Percentiles rank a stretch among this genome's conserved stretches.
Conservation (phyloP, 2,888 invertebrate genomes). For the Nyleta sp. region DNA sequence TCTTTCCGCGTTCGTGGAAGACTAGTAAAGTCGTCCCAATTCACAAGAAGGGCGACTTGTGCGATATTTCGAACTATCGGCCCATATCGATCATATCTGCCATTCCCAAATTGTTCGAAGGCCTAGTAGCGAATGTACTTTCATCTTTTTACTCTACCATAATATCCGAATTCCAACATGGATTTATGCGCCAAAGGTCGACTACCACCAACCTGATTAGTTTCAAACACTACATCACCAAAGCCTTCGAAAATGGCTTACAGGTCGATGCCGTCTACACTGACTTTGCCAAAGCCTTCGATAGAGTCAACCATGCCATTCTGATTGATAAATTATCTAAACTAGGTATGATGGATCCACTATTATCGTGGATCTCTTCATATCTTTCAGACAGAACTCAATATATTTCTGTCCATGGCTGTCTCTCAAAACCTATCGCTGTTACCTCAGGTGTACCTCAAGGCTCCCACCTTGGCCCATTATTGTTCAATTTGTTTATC, state of each 20-base stretch:
- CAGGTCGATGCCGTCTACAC: constrained; percentile 26
- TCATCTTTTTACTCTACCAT: neutral
- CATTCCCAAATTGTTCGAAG: constrained; percentile 22
- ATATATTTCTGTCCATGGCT: constrained; percentile 1
- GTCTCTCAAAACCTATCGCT: neutral
- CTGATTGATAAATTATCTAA: constrained; percentile 39
- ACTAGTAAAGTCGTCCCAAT: neutral
- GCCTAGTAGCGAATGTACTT: neutral
- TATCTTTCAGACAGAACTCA: constrained; percentile 17
- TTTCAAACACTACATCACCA: constrained; percentile 8
- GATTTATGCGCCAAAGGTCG: constrained; percentile 1
- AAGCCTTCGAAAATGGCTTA: neutral
- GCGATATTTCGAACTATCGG: constrained; percentile 1
- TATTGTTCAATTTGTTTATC: constrained; percentile 13
- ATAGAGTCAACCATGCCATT: constrained; percentile 33
- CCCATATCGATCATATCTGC: constrained; percentile 12
- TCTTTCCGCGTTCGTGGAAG: constrained; percentile 13
- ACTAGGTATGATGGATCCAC: constrained; percentile 1
- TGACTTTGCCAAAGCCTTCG: constrained; percentile 19
- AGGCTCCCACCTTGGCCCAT: constrained; percentile 20
- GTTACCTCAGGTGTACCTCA: constrained; percentile 40
- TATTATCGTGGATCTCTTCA: constrained; percentile 20
- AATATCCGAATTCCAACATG: constrained; percentile 8
- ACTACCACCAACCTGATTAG: constrained; percentile 1
- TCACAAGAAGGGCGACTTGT: constrained; percentile 7